Evolutionary conservation across 1,140 invertebrate species (phyloP), one percentile per base, ranked within the genome.

Genomic region (Euschistus heros): DNA sequence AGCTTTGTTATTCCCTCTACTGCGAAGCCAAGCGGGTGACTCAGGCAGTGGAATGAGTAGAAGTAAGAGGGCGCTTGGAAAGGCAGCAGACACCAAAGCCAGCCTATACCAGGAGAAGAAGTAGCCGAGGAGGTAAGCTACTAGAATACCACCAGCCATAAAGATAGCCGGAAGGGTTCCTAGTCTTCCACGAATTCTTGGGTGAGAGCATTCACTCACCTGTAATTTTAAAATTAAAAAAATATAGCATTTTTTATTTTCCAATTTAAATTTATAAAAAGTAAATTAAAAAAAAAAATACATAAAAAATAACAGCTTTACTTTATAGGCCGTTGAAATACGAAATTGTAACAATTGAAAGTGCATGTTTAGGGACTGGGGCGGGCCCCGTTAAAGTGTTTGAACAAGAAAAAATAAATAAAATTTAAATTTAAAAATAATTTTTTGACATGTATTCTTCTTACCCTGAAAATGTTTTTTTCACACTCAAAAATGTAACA

Each of bases 171-270:
- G 82, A 64, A 84, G 73, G 0, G 84, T 81, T 0, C 84, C 84
- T 37, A 86, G 72, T 3, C 80, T 72, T 0, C 85, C 85, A 15
- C 85, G 76, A 22, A 83, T 80, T 61, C 80, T 77, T 13, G 83
- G 79, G 18, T 83, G 79, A 7, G 83, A 80, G 66, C 83, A 83
- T 72, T 86, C 85, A 68, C 82, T 82, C 30, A 82, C 78, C 80
- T 81, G 72, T 72, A 70, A 76, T 74, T 70, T 33, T 44, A 47
- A 24, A 54, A 52, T 63, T 47, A 20, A 42, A 37, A 8, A 30
- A 55, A 24, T 50, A 27, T n/a, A 14, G 17, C 5, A n/a, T 30
- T 15, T 46, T 30, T 30, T n/a, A n/a, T 30, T 30, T 30, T 30
- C 27, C 3, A 30, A 30, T 30, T 30, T 30, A 30, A 2, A 30